Evolutionary conservation across 2,888 invertebrate species (phyloP), one percentile per base, ranked within the genome.

Genomic region (Tuberolachnus salignus): DNA sequence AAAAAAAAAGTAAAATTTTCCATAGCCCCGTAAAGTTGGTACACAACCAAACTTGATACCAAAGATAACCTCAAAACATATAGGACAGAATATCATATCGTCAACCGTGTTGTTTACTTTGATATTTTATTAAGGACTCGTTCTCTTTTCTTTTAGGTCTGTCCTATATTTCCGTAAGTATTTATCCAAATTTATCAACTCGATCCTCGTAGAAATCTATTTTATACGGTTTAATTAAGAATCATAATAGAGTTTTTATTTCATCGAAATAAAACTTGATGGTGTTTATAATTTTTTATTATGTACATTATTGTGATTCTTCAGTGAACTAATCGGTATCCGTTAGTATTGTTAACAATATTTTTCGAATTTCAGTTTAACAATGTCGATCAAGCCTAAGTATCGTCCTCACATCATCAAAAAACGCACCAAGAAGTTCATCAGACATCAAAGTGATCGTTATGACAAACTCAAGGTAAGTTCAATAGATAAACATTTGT

Each of bases 351-450:
- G n/a, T 16, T 63, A 3, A 63, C 0, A 23, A 49, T 11, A 3
- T 19, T 16, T 64, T 73, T 44, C 10, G 26, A 10, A 49, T 73
- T 51, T 2, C 19, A 61, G 61, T 34, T 9, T n/a, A 59, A 78
- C 59, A 16, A 94, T 94, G 93, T 93, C 95, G 86, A 94, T 94
- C 86, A 89, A 94, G 87, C 95, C 96, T 84, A 92, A 94, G 82
- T 93, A 93, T 85, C 92, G 94, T 86, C 94, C 94, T 49, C 92
- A 89, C 85, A 95, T 97, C 86, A 91, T 97, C 83, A 98, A 99
- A 89, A 99, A 99, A 90, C 91, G 98, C 87, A 94, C 95, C 84
- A 98, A 98, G 89, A 95, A 94, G 88, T 99, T 99, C 88, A 97
- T 94, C 85, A 92, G 99, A 83, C 98, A 99, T 88, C 98, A 99